Conservation (phyloP, 2,113 vertebrate genomes). For the Glaucomys volans region DNA sequence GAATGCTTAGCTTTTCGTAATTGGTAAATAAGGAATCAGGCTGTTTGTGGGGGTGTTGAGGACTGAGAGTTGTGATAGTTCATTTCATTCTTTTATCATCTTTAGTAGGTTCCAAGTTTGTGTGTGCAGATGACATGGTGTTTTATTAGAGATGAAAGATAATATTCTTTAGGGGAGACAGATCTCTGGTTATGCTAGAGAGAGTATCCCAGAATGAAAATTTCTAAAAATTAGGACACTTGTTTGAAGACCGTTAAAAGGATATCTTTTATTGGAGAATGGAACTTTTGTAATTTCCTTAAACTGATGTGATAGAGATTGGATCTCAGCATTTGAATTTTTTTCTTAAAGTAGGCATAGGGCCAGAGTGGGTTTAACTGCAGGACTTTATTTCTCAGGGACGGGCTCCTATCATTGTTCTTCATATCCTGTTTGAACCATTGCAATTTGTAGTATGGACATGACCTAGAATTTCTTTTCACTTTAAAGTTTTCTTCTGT, state of each 20-base stretch:
- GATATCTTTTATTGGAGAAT: neutral
- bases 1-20: neutral
- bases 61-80: neutral
- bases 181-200: neutral
- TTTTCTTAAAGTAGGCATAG: neutral
- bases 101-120: slow-evolving; percentile 33
- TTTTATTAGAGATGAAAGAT: slow-evolving; percentile 44
- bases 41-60: neutral
- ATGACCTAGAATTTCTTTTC: slow-evolving; percentile 19
- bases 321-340: neutral
- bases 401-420: neutral
- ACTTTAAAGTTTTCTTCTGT: neutral
- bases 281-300: slow-evolving; percentile 6
- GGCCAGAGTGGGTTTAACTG: neutral
- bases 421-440: neutral
- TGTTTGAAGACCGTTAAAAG: neutral
- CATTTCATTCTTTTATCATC: neutral
- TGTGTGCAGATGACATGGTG: neutral
- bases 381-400: neutral
- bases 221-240: slow-evolving; percentile 7
- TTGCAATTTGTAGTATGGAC: slow-evolving; percentile 17
- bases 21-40: neutral
- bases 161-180: slow-evolving; percentile 10
- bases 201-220: neutral
- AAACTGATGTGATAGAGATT: neutral